These are phyloP conservation scores for Lucilia cuprina DNA, from an alignment of 1,140 invertebrate species.

Conservation along the genomic window DNA sequence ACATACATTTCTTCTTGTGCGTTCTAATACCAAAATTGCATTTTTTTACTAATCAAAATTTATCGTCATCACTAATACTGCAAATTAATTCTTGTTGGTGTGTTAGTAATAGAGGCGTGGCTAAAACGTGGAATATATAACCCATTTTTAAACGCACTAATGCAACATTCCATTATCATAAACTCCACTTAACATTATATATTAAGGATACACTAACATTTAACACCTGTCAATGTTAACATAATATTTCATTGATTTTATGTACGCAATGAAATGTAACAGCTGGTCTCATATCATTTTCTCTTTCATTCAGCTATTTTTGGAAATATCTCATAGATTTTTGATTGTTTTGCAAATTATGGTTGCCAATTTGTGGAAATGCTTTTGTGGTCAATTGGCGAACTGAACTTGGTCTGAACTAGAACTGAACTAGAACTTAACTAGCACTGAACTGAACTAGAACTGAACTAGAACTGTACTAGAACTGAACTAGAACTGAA, in stretches of 20 bases:
- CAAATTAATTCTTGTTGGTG: not conserved
- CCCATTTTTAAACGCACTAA: not conserved
- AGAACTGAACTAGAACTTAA: no score
- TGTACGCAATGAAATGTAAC: not conserved
- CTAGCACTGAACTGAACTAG: no score
- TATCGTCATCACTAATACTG: not conserved
- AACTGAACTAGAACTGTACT: no score
- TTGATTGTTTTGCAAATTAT: not conserved
- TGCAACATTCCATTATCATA: not conserved
- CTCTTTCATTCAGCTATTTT: not conserved
- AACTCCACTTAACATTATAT: not conserved
- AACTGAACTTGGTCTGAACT: no score
- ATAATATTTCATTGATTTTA: not conserved
- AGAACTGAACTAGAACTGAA: no score
- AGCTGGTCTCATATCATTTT: not conserved
- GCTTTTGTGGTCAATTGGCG: no score
- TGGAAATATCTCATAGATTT: not conserved
- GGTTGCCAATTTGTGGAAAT: not conserved
- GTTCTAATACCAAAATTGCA: not conserved
- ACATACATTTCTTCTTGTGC: not conserved
- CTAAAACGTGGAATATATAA: not conserved
- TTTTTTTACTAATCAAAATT: not conserved
- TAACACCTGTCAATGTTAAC: not conserved
- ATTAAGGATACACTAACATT: not conserved
- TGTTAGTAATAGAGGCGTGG: conserved; percentile 16